phyloP scores from a whole-genome alignment of 2,888 invertebrate species.

The Caenorhabditis macrosperma region DNA sequence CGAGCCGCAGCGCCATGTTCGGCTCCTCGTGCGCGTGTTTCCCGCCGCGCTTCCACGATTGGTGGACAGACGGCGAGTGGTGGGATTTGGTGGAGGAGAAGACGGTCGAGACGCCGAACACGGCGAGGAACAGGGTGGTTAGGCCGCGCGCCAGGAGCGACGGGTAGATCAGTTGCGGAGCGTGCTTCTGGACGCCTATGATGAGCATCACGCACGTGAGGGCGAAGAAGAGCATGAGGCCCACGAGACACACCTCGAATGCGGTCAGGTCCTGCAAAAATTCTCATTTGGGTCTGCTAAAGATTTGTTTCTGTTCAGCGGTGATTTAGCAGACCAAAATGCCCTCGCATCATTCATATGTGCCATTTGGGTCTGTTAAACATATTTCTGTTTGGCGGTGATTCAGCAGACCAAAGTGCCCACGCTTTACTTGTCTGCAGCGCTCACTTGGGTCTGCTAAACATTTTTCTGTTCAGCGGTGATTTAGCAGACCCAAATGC shows the following conservation, averaged over 20 bases:
- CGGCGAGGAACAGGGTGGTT: slow-evolving; percentile 73
- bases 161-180: slow-evolving; percentile 70
- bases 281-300: no score
- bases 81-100: slow-evolving; percentile 57
- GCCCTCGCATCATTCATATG: no score
- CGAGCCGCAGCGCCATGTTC: slow-evolving; percentile 66
- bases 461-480: no score
- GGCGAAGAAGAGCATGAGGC: slow-evolving; percentile 62
- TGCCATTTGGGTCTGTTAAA: no score
- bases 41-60: neutral
- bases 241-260: slow-evolving; percentile 63
- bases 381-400: no score
- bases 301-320: no score
- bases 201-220: slow-evolving; percentile 66
- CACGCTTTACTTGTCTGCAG: no score
- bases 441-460: no score
- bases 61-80: slow-evolving; percentile 3
- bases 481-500: no score
- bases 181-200: slow-evolving; percentile 62
- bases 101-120: slow-evolving; percentile 75
- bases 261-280: slow-evolving; percentile 42
- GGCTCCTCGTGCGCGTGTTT: slow-evolving; percentile 48
- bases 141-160: slow-evolving; percentile 69
- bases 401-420: no score
- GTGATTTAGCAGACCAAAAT: no score